Conservation (phyloP, 2,888 invertebrate genomes). For the Electrophaes corylata region DNA sequence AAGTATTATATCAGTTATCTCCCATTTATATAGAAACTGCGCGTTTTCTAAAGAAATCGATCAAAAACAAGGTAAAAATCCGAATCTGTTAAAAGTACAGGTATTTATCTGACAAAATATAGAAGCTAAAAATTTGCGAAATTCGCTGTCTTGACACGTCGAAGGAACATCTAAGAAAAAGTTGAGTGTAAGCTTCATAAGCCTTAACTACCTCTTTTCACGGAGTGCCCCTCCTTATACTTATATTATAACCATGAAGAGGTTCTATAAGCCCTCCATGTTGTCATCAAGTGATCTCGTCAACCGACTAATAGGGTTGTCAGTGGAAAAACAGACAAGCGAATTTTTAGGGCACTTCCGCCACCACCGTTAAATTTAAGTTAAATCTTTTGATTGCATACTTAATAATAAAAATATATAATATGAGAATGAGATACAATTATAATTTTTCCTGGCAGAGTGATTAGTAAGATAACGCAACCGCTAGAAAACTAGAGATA, state of each 20-base stretch:
- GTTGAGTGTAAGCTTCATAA: slow-evolving; percentile 39
- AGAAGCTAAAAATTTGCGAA: slow-evolving; percentile 15
- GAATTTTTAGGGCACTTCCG: neutral
- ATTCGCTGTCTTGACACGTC: slow-evolving; percentile 12
- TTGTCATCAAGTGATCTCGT: slow-evolving; percentile 43
- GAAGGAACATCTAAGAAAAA: slow-evolving; percentile 39
- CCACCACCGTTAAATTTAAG: too few species aligned
- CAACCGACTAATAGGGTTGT: slow-evolving; percentile 27
- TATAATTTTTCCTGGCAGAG: too few species aligned
- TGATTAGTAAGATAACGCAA: too few species aligned
- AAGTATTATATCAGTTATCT: too few species aligned
- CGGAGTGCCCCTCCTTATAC: slow-evolving; percentile 39
- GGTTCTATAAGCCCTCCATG: slow-evolving; percentile 42
- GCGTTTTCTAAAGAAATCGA: too few species aligned
- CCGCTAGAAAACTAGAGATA: too few species aligned
- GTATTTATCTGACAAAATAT: slow-evolving; percentile 4
- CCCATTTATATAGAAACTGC: too few species aligned
- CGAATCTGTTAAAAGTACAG: neutral
- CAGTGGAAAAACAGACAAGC: neutral
- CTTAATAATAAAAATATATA: too few species aligned
- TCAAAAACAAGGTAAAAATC: neutral
- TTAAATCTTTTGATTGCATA: too few species aligned
- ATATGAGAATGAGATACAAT: too few species aligned
- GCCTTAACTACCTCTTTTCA: slow-evolving; percentile 43
- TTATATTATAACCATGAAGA: slow-evolving; percentile 37